Base-by-base conservation (phyloP, 2,888 invertebrate genomes). In the Merodon equestris region DNA sequence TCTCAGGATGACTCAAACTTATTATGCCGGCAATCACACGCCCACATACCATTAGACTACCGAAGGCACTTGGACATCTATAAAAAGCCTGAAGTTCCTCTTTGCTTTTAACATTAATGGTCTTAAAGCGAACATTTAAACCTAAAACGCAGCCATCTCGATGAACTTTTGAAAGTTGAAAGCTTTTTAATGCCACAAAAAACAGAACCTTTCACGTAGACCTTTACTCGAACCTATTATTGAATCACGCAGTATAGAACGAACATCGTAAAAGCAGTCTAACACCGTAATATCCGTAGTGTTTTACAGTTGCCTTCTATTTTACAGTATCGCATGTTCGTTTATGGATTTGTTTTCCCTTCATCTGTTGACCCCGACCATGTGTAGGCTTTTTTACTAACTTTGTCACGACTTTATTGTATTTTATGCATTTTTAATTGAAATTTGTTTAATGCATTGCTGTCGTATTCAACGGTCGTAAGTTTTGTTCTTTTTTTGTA, bases 361-460 rank as follows among this genome's bases (percentile, higher is more conserved):
- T 27, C 27, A 27, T 27, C 27, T 27, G 27, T 12, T 9, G 51
- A 48, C 44, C 51, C 58, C 51, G 51, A 19, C 9, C 27, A 27
- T 27, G 27, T 27, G 27, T 27, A 27, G 27, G 34, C 15, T 17
- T 56, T 9, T 57, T 51, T 12, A 36, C 53, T 68, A 67, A 63
- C 47, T 73, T 73, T 73, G 77, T 77, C 77, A 77, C 77, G 77
- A 77, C 63, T 77, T 57, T 61, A 51, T 72, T 61, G 27, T 51
- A 50, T 67, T 77, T 72, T 72, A 67, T 67, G 57, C 44, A 67
- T 72, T 72, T 72, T 72, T 72, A 57, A 73, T 58, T 71, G 60
- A 71, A 51, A 53, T 42, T 47, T 47, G 15, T 44, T 27, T 42
- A 27, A 27, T 27, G 27, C 27, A 63, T 63, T 18, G 27, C 27